These are phyloP conservation scores for Callipepla californica DNA, from an alignment of 2,113 vertebrate genomes.

Conservation along the genomic window DNA sequence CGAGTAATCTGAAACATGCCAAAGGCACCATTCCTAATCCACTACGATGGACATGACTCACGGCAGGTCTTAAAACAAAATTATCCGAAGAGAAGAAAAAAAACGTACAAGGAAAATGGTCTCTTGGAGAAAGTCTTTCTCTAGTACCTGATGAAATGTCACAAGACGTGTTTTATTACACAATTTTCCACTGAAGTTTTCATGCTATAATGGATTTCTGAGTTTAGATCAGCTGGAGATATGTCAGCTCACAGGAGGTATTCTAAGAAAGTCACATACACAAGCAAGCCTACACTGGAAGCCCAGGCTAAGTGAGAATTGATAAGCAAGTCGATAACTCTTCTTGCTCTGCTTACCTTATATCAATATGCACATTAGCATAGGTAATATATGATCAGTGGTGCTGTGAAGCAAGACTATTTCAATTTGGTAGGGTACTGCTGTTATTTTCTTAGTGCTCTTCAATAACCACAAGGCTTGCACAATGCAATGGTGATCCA, in stretches of 20 bases:
- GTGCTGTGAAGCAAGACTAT: background rate
- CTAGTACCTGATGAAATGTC: slow-evolving; percentile 61
- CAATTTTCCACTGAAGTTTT: slow-evolving; percentile 32
- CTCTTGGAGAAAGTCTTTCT: slow-evolving; percentile 55
- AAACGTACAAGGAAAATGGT: slow-evolving; percentile 25
- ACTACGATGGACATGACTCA: slow-evolving; percentile 62
- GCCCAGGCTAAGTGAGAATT: background rate
- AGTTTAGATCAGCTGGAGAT: slow-evolving; percentile 27
- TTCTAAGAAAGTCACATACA: background rate
- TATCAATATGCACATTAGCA: background rate
- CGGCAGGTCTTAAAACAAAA: slow-evolving; percentile 60
- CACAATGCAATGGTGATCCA: background rate
- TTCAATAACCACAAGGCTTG: background rate
- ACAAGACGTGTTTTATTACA: slow-evolving; percentile 43
- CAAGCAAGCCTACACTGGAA: background rate
- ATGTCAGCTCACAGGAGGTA: background rate
- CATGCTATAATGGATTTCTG: slow-evolving; percentile 33
- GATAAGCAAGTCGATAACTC: background rate
- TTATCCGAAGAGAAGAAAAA: slow-evolving; percentile 22
- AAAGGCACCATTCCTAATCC: slow-evolving; percentile 70
- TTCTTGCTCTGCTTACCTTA: background rate
- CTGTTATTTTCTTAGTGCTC: background rate
- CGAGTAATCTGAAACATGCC: slow-evolving; percentile 55
- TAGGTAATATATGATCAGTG: background rate
- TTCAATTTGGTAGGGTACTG: background rate